A percentile compares a stretch with the other conserved stretches of the same genome.
phyloP scores from a whole-genome alignment of 2,888 invertebrate genomes.

The Acrobasis repandana region DNA sequence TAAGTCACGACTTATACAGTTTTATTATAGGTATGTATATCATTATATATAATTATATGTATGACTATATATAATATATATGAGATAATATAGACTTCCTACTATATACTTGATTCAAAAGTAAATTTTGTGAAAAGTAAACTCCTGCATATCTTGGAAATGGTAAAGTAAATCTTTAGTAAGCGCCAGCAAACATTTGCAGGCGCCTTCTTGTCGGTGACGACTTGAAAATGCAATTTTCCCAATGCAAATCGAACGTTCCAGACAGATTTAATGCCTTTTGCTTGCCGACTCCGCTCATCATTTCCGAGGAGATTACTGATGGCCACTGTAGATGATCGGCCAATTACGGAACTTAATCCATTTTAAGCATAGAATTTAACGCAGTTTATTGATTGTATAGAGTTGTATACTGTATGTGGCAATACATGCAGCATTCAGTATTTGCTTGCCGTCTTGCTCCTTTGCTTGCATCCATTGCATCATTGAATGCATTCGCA shows the following conservation, averaged over 20 bases:
- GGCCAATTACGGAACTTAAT: slow-evolving; percentile 5
- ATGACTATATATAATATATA: too few species aligned
- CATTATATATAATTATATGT: too few species aligned
- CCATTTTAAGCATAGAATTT: slow-evolving; percentile 1
- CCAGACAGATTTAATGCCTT: slow-evolving; percentile 78
- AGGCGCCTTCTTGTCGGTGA: slow-evolving; percentile 61
- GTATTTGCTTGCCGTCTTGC: too few species aligned
- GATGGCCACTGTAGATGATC: slow-evolving; percentile 41
- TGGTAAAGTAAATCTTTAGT: slow-evolving; percentile 58
- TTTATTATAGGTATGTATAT: too few species aligned
- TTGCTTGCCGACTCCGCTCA: slow-evolving; percentile 72
- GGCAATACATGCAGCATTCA: too few species aligned
- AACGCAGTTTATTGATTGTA: neutral
- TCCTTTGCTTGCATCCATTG: too few species aligned
- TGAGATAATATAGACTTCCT: too few species aligned
- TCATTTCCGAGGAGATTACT: slow-evolving; percentile 65
- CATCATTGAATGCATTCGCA: too few species aligned
- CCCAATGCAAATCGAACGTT: slow-evolving; percentile 77
- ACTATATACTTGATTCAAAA: too few species aligned
- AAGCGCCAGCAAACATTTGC: slow-evolving; percentile 66
- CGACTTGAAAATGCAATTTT: slow-evolving; percentile 77
- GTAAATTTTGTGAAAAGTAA: slow-evolving; percentile 14
- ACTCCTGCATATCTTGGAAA: slow-evolving; percentile 35
- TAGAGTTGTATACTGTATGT: neutral
- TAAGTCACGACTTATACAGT: too few species aligned